Percentiles rank a stretch among this genome's conserved stretches.
phyloP scores from a whole-genome alignment of 1,140 invertebrate genomes.

The Vollenhovia emeryi region DNA sequence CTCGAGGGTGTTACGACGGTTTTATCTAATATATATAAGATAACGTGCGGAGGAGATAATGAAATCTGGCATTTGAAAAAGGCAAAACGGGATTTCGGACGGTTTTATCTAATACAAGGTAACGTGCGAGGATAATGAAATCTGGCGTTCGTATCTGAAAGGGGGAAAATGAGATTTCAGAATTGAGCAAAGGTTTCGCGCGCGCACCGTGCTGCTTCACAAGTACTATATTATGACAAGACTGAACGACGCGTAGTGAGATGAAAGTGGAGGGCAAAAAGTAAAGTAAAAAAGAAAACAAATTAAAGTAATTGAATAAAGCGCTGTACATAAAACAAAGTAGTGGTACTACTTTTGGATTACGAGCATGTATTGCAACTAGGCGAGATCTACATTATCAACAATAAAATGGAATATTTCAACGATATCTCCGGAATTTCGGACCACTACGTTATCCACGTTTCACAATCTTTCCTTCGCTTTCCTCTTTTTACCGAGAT shows the following conservation, averaged over 20 bases:
- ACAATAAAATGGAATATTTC: constrained; percentile 51
- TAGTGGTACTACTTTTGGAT: constrained; percentile 47
- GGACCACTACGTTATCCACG: neutral
- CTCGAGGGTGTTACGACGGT: neutral
- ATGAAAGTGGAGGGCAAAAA: constrained; percentile 45
- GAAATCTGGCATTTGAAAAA: neutral
- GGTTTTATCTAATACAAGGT: constrained; percentile 17
- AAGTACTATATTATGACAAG: constrained; percentile 42
- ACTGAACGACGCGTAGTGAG: constrained; percentile 46
- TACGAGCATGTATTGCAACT: constrained; percentile 22
- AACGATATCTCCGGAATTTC: neutral
- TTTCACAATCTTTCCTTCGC: neutral
- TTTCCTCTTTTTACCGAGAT: neutral
- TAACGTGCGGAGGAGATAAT: neutral
- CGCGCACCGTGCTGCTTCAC: constrained; percentile 47
- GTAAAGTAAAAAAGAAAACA: constrained; percentile 19
- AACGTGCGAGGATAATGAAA: neutral
- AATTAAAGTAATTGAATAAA: constrained; percentile 36
- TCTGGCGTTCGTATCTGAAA: neutral
- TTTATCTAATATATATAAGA: constrained; percentile 22
- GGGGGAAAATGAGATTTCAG: constrained; percentile 2
- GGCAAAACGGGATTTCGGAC: constrained; percentile 7
- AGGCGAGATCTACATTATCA: constrained; percentile 16
- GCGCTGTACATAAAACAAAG: constrained; percentile 51
- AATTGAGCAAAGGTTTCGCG: neutral